A percentile compares a stretch with the other conserved stretches of the same genome.
Conservation (phyloP, 1,140 invertebrate genomes). For the Chrysoperla carnea region DNA sequence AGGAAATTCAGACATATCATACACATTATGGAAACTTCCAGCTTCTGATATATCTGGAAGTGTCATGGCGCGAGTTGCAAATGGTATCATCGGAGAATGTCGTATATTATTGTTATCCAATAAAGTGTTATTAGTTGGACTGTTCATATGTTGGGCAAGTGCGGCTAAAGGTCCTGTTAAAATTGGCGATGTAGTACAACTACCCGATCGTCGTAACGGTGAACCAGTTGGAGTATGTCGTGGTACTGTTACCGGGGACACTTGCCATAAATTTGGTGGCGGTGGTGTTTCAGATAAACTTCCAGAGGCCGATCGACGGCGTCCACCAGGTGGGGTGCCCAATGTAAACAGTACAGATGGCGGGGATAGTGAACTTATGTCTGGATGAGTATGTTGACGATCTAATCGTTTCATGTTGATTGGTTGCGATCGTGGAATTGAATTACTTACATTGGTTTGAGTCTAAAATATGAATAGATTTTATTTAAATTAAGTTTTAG, state of each 20-base stretch:
- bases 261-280: constrained; percentile 60
- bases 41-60: constrained; percentile 56
- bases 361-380: constrained; percentile 73
- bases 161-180: constrained; percentile 37
- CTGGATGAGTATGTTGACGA: constrained; percentile 38
- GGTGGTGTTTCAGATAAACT: constrained; percentile 54
- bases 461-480: no score
- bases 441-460: constrained; percentile 13
- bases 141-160: constrained; percentile 24
- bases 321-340: constrained; percentile 60
- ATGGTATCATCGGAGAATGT: constrained; percentile 38
- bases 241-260: constrained; percentile 39
- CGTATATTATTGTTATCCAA: constrained; percentile 37
- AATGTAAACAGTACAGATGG: constrained; percentile 80
- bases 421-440: constrained; percentile 62
- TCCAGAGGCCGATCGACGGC: constrained; percentile 45
- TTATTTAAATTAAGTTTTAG: no score
- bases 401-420: constrained; percentile 59
- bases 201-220: constrained; percentile 53
- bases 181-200: constrained; percentile 44
- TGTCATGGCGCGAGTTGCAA: constrained; percentile 53
- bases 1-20: background rate
- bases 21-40: constrained; percentile 32
- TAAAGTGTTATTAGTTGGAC: constrained; percentile 34
- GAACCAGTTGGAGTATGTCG: constrained; percentile 39